Conservation (phyloP, 2,113 vertebrate genomes). For the Menidia beryllina region DNA sequence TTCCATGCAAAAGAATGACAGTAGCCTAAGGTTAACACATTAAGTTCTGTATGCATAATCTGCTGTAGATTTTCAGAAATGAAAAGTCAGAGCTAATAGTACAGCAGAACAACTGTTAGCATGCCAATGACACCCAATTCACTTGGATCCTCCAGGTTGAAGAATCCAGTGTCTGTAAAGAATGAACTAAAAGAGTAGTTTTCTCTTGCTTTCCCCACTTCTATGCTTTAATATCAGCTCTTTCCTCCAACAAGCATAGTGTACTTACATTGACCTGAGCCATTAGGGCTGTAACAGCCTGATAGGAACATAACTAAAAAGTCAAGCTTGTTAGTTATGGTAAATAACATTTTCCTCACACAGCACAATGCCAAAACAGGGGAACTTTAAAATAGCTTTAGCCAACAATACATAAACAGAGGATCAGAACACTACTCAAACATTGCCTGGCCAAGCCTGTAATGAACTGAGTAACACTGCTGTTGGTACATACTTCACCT, state of each 20-base stretch:
- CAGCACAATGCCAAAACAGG: slow-evolving; percentile 47
- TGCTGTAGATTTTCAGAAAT: slow-evolving; percentile 21
- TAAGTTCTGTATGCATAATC: slow-evolving; percentile 46
- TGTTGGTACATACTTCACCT: slow-evolving; percentile 43
- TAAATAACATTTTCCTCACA: slow-evolving; percentile 69
- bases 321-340: slow-evolving; percentile 66
- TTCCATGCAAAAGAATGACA: slow-evolving; percentile 26
- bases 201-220: slow-evolving; percentile 18
- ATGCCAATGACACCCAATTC: slow-evolving; percentile 68
- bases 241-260: slow-evolving; percentile 44
- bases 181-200: slow-evolving; percentile 32
- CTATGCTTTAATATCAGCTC: slow-evolving; percentile 42
- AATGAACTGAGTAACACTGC: slow-evolving; percentile 46
- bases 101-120: slow-evolving; percentile 54
- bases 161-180: slow-evolving; percentile 22
- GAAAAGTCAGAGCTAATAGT: slow-evolving; percentile 1
- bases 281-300: slow-evolving; percentile 45
- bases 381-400: slow-evolving; percentile 57
- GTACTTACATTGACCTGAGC: slow-evolving; percentile 51
- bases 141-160: slow-evolving; percentile 46
- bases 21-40: slow-evolving; percentile 54
- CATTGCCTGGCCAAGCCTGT: slow-evolving; percentile 49
- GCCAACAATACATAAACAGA: slow-evolving; percentile 60
- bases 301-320: slow-evolving; percentile 62
- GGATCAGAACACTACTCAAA: slow-evolving; percentile 56